A percentile compares a stretch with the other conserved stretches of the same genome.
Evolutionary conservation across 1,140 invertebrate species (phyloP).

Genomic region (Rhagoletis zephyria): DNA sequence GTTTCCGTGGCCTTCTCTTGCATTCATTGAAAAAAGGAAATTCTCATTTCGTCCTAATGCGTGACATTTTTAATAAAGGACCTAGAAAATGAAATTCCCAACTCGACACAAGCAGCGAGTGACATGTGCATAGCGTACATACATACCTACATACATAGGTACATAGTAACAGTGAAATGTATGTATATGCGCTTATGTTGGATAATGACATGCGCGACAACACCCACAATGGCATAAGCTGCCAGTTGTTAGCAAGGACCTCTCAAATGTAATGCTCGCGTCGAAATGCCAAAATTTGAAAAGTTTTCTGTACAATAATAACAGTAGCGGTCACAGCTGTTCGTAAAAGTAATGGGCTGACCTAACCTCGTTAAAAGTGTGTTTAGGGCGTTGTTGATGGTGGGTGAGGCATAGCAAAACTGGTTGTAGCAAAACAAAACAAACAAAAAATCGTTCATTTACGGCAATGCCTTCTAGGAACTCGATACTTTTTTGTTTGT

Average conservation of each 20-base stretch:
- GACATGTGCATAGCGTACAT: neutral
- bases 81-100: neutral
- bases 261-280: neutral
- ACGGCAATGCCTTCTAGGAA: neutral
- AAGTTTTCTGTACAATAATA: neutral
- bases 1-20: neutral
- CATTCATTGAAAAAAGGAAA: neutral
- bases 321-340: neutral
- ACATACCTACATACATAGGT: neutral
- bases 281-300: conserved; percentile 21
- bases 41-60: conserved; percentile 38
- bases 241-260: neutral
- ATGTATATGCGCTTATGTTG: neutral
- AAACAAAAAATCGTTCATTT: neutral
- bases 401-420: neutral
- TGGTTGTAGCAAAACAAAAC: neutral
- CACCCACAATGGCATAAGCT: neutral
- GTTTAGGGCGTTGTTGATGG: neutral
- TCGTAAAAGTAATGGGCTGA: neutral
- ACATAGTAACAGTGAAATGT: neutral
- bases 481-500: neutral
- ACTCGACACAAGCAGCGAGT: neutral
- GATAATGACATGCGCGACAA: neutral
- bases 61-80: conserved; percentile 44
- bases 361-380: conserved; percentile 20